These are phyloP conservation scores for Paratilapia polleni DNA, from an alignment of 2,113 vertebrate genomes.

Conservation along the genomic window DNA sequence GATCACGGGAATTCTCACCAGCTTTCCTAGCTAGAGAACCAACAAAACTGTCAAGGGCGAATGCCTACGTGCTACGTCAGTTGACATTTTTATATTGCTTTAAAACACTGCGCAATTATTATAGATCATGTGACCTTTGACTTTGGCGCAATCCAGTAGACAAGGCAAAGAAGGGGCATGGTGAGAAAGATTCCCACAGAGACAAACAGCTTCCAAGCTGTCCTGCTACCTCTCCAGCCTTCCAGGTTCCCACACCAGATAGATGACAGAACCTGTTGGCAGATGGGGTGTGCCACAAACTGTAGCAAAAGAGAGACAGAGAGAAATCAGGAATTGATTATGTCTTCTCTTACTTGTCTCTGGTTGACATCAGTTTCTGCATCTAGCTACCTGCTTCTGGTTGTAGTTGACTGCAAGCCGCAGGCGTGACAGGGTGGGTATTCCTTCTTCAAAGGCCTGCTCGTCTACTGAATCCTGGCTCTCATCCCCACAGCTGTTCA, in stretches of 20 bases:
- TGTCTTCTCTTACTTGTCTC: neutral
- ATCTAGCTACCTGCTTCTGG: constrained; percentile 85
- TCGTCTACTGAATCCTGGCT: constrained; percentile 76
- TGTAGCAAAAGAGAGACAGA: constrained; percentile 48
- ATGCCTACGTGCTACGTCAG: neutral
- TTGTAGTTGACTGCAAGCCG: constrained; percentile 88
- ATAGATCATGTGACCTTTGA: constrained; percentile 79
- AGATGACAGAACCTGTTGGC: constrained; percentile 93
- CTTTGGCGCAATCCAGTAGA: constrained; percentile 90
- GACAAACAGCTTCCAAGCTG: constrained; percentile 86
- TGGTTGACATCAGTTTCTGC: neutral
- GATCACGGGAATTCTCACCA: constrained; percentile 86
- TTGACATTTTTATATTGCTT: neutral
- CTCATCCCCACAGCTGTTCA: constrained; percentile 83
- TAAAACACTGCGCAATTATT: neutral
- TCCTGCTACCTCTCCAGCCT: constrained; percentile 89
- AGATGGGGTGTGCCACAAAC: constrained; percentile 93
- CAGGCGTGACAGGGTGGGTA: constrained; percentile 88
- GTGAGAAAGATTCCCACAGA: constrained; percentile 87
- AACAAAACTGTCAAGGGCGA: neutral
- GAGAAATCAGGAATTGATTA: neutral
- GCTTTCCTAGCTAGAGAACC: constrained; percentile 80
- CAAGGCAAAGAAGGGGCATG: constrained; percentile 88
- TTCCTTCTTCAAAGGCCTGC: constrained; percentile 89
- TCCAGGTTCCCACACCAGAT: constrained; percentile 89